Base-by-base conservation (phyloP, 2,113 vertebrate genomes). In the Tamias sibiricus region DNA sequence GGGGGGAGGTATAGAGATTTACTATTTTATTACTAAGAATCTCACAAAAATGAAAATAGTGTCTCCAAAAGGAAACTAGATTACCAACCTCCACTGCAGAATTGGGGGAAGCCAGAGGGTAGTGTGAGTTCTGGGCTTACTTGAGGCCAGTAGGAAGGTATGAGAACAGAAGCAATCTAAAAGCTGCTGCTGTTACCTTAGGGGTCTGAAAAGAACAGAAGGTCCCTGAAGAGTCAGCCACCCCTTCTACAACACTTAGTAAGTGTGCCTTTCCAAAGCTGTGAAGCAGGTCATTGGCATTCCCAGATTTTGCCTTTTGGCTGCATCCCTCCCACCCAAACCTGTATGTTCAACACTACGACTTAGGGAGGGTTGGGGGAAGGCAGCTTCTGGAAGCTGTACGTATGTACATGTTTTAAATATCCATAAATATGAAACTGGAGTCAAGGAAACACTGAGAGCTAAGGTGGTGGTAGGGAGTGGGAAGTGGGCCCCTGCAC, bases 11-110 rank as follows among this genome's bases (percentile, higher is more conserved):
- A 20, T 97, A 98, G 97, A 98, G 98, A 98, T 77, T 97, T 86
- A 98, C 83, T 94, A 80, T 98, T 99, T 99, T 98, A 98, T 98
- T 99, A 98, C 97, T 98, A 99, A 98, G 97, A 19, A 94, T 98
- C 93, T 95, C 97, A 91, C 88, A 74, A 98, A 98, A 98, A 98
- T 82, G 91, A 98, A 98, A 98, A 98, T 98, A 98, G 91, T 97
- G 93, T 98, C 97, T 98, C 97, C 98, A 98, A 98, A 98, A 81
- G 95, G 97, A 97, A 37, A 90, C 97, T 96, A 97, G 96, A 96
- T 96, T 94, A 98, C 79, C 93, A 44, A 81, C 95, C 93, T 92
- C 92, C 54, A 97, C 71, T 82, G 94, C 44, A 90, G 69, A 92
- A 77, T 0, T 9, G 42, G 68, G 35, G 35, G 20, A 62, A 54